A percentile compares a stretch with the other conserved stretches of the same genome.
These are phyloP conservation scores for Micromussa lordhowensis DNA, from an alignment of 92 coral and sea anemone genomes.

Conservation along the genomic window DNA sequence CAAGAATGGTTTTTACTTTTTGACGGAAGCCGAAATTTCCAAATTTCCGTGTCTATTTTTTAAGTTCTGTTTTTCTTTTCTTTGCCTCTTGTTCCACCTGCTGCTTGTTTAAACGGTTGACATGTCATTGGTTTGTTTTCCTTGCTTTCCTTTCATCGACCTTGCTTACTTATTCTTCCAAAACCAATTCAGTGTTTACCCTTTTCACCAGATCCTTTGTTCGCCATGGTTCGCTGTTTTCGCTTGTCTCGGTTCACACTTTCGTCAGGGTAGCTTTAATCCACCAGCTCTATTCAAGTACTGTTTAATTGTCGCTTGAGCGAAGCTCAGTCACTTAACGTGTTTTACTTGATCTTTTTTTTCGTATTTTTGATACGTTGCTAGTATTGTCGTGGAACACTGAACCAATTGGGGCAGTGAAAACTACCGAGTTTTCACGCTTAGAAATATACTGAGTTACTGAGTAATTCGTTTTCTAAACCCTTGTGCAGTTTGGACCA, in stretches of 20 bases:
- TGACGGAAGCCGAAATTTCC: not conserved
- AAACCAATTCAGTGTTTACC: conserved; percentile 32
- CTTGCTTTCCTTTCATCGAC: conserved; percentile 14
- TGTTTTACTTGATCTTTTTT: not conserved
- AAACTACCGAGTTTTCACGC: not conserved
- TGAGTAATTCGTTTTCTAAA: not conserved
- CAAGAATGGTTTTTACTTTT: not conserved
- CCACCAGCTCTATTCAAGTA: conserved; percentile 31
- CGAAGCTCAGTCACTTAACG: not conserved
- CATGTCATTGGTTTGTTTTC: conserved; percentile 10
- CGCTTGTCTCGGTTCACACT: conserved; percentile 32
- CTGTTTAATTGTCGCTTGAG: conserved; percentile 12
- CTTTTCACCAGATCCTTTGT: conserved; percentile 27
- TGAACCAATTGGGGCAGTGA: not conserved
- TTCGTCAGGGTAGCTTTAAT: not conserved
- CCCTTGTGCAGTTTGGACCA: not conserved
- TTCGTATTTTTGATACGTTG: too few species aligned
- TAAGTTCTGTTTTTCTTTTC: not conserved
- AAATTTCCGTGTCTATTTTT: not conserved
- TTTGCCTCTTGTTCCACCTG: conserved; percentile 21
- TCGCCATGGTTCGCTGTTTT: conserved; percentile 26
- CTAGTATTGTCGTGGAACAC: not conserved
- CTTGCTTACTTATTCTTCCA: conserved; percentile 39
- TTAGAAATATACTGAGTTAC: not conserved
- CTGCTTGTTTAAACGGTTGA: conserved; percentile 18